Percentiles rank a stretch among this genome's conserved stretches.
Evolutionary conservation across 2,797 vertebrate species (phyloP).

Genomic region (Calcarius lapponicus): DNA sequence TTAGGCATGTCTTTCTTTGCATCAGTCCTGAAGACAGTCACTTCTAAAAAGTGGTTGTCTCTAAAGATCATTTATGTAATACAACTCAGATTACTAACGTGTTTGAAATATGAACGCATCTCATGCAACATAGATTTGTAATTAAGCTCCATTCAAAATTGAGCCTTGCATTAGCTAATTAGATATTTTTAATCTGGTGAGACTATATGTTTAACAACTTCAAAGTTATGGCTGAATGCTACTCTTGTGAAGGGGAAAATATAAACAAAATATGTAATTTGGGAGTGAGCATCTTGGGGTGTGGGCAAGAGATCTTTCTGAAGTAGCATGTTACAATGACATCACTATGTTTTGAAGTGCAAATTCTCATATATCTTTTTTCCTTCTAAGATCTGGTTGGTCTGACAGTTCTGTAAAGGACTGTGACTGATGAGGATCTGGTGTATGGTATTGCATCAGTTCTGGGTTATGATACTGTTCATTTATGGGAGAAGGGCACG

Average conservation of each 20-base stretch:
- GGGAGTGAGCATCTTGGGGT: accelerated
- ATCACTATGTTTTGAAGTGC: background rate
- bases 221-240: background rate
- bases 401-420: background rate
- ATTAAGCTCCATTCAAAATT: background rate
- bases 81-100: background rate
- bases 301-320: background rate
- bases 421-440: background rate
- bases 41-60: background rate
- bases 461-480: background rate
- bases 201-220: background rate
- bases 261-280: background rate
- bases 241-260: background rate
- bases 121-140: background rate
- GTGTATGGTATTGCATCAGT: background rate
- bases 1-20: background rate
- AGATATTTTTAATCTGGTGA: background rate
- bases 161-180: background rate
- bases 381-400: background rate
- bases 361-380: background rate
- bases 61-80: constrained; percentile 18
- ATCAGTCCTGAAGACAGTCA: background rate
- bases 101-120: background rate
- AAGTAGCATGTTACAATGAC: background rate
- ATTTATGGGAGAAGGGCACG: background rate